These are phyloP conservation scores for Macrocentrus cingulum DNA, from an alignment of 1,140 invertebrate species.

Conservation along the genomic window DNA sequence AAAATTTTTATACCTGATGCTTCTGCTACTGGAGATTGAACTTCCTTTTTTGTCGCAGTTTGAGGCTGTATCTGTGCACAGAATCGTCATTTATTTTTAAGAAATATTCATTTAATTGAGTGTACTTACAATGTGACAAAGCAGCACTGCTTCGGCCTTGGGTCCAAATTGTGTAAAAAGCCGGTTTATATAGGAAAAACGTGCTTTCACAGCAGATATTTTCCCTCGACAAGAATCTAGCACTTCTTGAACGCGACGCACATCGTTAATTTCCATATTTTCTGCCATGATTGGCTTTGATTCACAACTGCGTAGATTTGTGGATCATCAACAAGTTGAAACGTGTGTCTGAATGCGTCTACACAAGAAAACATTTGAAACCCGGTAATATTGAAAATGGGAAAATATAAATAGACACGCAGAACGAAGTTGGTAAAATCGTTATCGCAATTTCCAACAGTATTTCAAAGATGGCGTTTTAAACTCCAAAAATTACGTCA, in stretches of 20 bases:
- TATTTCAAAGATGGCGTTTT: too few species aligned
- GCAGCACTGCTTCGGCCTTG: slow-evolving; percentile 17
- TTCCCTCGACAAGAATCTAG: neutral
- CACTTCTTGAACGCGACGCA: neutral
- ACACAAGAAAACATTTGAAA: too few species aligned
- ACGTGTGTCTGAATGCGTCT: too few species aligned
- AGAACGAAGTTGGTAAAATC: too few species aligned
- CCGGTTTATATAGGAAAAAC: slow-evolving; percentile 26
- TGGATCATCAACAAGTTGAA: too few species aligned
- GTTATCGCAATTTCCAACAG: too few species aligned
- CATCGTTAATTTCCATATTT: neutral
- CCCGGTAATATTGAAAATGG: too few species aligned
- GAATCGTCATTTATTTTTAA: too few species aligned
- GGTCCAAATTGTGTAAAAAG: slow-evolving; percentile 29
- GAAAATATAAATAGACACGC: too few species aligned
- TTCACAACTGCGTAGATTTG: too few species aligned
- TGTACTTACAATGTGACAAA: slow-evolving; percentile 21
- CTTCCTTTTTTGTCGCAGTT: neutral
- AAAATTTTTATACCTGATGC: neutral
- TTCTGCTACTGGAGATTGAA: neutral
- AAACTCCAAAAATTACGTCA: too few species aligned
- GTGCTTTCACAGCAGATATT: neutral
- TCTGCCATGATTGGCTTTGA: neutral
- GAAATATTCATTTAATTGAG: neutral
- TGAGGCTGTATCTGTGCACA: too few species aligned